Evolutionary conservation across 2,797 vertebrate genomes (phyloP).

Genomic region (Tinamus major): DNA sequence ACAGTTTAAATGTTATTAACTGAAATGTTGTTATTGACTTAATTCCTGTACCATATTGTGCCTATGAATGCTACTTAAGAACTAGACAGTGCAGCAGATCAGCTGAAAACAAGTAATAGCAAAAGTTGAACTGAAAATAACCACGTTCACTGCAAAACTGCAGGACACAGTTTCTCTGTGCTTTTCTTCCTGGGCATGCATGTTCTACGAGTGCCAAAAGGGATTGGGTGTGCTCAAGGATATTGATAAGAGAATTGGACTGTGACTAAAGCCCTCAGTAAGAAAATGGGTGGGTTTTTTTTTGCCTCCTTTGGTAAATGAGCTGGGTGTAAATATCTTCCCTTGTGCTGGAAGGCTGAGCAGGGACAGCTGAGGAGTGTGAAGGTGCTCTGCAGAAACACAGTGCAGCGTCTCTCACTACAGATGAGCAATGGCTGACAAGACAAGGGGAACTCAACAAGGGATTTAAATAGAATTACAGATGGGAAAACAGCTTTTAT

Average conservation of each 20-base stretch:
- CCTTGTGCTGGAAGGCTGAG: not conserved
- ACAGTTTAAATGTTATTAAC: not conserved
- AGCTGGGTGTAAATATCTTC: not conserved
- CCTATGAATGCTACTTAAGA: not conserved
- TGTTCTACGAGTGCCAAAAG: not conserved
- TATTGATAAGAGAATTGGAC: slow-evolving; percentile 9
- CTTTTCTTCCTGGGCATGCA: not conserved
- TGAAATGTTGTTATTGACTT: not conserved
- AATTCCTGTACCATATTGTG: not conserved
- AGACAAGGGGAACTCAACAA: not conserved
- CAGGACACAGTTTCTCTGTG: not conserved
- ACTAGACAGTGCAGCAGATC: not conserved
- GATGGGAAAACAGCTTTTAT: not conserved
- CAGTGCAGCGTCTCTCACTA: not conserved
- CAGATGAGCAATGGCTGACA: not conserved
- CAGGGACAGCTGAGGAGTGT: not conserved
- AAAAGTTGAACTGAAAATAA: not conserved
- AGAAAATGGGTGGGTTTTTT: not conserved
- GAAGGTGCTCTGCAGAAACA: not conserved
- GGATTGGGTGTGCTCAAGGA: not conserved
- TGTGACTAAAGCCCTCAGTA: not conserved
- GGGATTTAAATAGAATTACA: not conserved
- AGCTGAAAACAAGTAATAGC: not conserved
- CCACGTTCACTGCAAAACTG: not conserved
- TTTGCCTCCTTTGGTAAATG: not conserved